Evolutionary conservation across 2,797 vertebrate species (phyloP).

Genomic region (Glyptemys insculpta): DNA sequence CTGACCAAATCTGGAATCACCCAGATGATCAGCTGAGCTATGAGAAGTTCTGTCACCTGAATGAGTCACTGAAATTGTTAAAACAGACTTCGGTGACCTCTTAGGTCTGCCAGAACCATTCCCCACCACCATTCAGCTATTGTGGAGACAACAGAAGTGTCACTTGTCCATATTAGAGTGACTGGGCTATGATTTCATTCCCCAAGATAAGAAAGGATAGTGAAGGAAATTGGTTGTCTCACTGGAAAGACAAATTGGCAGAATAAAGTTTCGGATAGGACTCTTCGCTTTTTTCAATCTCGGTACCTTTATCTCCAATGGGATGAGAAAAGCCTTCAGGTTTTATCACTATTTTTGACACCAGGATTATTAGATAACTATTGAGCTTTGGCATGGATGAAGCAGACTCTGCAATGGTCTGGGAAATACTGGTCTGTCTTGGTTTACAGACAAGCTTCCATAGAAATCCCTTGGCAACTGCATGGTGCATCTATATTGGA

Average conservation of each 20-base stretch:
- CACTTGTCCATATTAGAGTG: neutral
- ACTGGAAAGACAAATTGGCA: neutral
- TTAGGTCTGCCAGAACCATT: neutral
- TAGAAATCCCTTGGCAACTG: neutral
- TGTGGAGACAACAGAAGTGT: neutral
- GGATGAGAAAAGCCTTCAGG: neutral
- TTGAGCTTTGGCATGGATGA: neutral
- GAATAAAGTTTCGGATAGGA: neutral
- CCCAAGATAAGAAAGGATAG: rapidly evolving
- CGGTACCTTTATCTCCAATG: rapidly evolving
- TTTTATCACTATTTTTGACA: neutral
- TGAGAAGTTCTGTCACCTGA: neutral
- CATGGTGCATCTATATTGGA: neutral
- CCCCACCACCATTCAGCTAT: neutral
- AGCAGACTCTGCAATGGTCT: neutral
- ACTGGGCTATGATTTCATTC: neutral
- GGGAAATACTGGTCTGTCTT: neutral
- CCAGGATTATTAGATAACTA: neutral
- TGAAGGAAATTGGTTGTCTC: neutral
- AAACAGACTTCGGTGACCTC: neutral
- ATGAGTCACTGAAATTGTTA: too few relatives aligned
- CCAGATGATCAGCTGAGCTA: neutral
- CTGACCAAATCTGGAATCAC: neutral
- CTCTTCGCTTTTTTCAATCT: neutral
- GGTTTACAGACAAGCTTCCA: neutral